Evolutionary conservation across 2,797 vertebrate genomes (phyloP).

Genomic region (Enteromius trimaculatus): DNA sequence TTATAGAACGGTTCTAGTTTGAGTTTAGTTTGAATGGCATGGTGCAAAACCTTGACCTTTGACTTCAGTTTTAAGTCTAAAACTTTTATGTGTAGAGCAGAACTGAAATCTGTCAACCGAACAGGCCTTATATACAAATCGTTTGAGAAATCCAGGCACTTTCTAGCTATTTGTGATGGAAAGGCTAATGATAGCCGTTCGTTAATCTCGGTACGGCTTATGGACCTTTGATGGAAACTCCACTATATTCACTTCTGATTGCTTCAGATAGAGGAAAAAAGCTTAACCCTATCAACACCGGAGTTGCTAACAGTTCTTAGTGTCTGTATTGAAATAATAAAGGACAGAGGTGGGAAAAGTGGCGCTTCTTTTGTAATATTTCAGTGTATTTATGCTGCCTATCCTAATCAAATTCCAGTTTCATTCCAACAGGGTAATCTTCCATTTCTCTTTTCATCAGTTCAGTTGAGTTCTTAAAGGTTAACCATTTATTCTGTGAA

Average conservation of each 20-base stretch:
- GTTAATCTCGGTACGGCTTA: neutral
- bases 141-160: constrained; percentile 13
- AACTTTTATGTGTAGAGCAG: neutral
- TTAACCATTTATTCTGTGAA: neutral
- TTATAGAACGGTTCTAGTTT: constrained; percentile 1
- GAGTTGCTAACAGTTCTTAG: neutral
- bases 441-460: neutral
- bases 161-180: neutral
- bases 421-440: neutral
- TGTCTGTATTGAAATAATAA: neutral
- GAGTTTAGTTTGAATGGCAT: constrained; percentile 7
- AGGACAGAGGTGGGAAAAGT: neutral
- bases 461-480: neutral
- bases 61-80: constrained; percentile 3
- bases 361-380: neutral
- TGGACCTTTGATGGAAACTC: neutral
- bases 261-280: neutral
- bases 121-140: neutral
- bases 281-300: neutral
- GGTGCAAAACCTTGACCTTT: constrained; percentile 13
- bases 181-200: neutral
- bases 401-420: neutral
- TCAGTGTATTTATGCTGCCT: neutral
- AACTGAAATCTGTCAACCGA: neutral
- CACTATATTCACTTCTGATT: neutral